phyloP scores from a whole-genome alignment of 2,113 vertebrate genomes.

The Psilopsiagon aymara region DNA sequence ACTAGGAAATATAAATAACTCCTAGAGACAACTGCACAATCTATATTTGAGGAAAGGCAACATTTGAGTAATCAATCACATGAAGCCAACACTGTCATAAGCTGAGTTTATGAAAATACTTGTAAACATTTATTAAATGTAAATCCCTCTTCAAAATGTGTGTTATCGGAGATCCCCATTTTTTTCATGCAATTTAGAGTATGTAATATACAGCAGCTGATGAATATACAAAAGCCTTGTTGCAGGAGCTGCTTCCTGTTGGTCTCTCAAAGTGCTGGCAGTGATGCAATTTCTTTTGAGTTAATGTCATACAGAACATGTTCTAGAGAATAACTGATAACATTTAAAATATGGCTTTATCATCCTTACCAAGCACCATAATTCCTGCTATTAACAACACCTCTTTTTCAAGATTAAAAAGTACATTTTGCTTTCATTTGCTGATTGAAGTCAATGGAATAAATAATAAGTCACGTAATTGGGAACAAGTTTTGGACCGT shows the following conservation, averaged over 20 bases:
- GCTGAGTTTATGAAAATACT: conserved; percentile 85
- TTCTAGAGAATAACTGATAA: background rate
- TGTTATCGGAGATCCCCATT: conserved; percentile 36
- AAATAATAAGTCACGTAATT: background rate
- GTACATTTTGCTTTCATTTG: background rate
- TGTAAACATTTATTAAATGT: conserved; percentile 87
- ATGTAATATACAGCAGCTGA: conserved; percentile 42
- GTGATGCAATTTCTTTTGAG: conserved; percentile 13
- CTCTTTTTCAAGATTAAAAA: background rate
- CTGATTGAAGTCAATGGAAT: background rate
- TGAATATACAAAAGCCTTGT: conserved; percentile 42
- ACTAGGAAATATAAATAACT: conserved; percentile 77
- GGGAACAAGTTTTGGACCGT: background rate
- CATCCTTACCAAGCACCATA: conserved; percentile 12
- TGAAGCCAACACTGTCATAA: conserved; percentile 79
- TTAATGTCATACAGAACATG: background rate
- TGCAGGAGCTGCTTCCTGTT: conserved; percentile 39
- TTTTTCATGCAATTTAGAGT: conserved; percentile 64
- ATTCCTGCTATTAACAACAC: conserved; percentile 6
- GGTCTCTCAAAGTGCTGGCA: conserved; percentile 21
- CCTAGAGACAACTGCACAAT: conserved; percentile 72
- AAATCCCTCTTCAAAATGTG: conserved; percentile 77
- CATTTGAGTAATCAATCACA: conserved; percentile 76
- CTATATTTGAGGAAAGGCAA: conserved; percentile 71
- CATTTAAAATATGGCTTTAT: background rate